Evolutionary conservation across 2,888 invertebrate species (phyloP).

Genomic region (Eilema caniola): DNA sequence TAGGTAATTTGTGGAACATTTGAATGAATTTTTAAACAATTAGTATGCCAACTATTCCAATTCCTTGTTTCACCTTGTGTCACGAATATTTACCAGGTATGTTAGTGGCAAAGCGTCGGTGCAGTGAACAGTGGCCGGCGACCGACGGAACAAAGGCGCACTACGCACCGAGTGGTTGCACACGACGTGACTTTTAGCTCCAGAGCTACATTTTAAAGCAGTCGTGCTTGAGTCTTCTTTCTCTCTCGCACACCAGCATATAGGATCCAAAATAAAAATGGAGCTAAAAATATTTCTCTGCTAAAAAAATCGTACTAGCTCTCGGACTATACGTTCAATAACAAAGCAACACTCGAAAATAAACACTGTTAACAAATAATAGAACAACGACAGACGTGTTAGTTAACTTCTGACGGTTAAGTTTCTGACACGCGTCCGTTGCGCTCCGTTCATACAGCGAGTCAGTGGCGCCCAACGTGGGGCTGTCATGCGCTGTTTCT

Average conservation of each 20-base stretch:
- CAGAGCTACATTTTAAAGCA: background rate
- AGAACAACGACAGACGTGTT: slow-evolving; percentile 12
- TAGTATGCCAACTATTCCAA: too few species aligned
- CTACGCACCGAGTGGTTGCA: slow-evolving; percentile 22
- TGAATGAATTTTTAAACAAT: too few species aligned
- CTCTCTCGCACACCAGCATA: background rate
- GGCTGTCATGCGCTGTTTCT: slow-evolving; percentile 21
- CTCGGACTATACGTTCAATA: background rate
- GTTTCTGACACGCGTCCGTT: slow-evolving; percentile 19
- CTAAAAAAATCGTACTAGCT: too few species aligned
- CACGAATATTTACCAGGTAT: background rate
- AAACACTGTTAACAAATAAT: background rate
- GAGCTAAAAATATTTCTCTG: too few species aligned
- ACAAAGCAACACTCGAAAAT: background rate
- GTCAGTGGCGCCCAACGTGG: slow-evolving; percentile 38
- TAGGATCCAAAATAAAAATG: background rate
- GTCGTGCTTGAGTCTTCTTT: background rate
- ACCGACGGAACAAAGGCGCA: slow-evolving; percentile 30
- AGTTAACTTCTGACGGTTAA: slow-evolving; percentile 16
- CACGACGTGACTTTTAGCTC: slow-evolving; percentile 32
- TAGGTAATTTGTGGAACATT: too few species aligned
- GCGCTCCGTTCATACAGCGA: slow-evolving; percentile 1
- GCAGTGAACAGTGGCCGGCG: slow-evolving; percentile 34
- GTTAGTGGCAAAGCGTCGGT: slow-evolving; percentile 20
- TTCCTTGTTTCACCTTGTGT: background rate